Evolutionary conservation across 2,797 vertebrate genomes (phyloP), one percentile per base, ranked within the genome.

Genomic region (Lacerta agilis): DNA sequence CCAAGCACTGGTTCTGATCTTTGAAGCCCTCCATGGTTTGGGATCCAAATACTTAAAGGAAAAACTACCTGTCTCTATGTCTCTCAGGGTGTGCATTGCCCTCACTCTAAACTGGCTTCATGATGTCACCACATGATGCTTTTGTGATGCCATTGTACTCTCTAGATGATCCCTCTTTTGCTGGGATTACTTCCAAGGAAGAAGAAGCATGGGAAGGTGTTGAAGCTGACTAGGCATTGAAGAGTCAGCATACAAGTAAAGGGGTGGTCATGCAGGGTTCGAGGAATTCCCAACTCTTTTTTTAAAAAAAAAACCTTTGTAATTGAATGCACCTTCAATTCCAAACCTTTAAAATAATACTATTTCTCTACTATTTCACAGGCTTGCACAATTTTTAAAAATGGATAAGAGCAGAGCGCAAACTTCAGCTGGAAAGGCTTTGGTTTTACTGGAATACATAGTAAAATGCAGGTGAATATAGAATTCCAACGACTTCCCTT

Each of bases 391-490:
- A 67, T 38, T 33, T 69, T 23, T 71, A 23, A 67, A 29, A 82
- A 36, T 10, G 36, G 29, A 45, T 25, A 82, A 43, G 55, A 58
- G 41, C 17, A 78, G 23, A 77, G 25, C 8, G n/a, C 33, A 83
- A 88, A 49, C 45, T 78, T 82, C n/a, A 67, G 49, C 83, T 77
- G 38, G 33, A 82, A 77, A 55, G 45, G 45, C 86, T 66, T 77
- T 89, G 29, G 87, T 86, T 92, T 93, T 87, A 81, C 0, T 27
- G 92, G 72, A 88, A 87, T 33, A 72, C n/a, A 23, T 36, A 85
- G 27, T 15, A 90, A 89, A 89, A 91, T 72, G 8, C 7, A 91
- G 41, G 92, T 1, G 72, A 84, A 89, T 8, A 0, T 7, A 83
- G 4, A 23, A 90, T 88, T 88, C 10, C n/a, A 61, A 18, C 87